Evolutionary conservation across 2,888 invertebrate species (phyloP).

Genomic region (Parnassius apollo): DNA sequence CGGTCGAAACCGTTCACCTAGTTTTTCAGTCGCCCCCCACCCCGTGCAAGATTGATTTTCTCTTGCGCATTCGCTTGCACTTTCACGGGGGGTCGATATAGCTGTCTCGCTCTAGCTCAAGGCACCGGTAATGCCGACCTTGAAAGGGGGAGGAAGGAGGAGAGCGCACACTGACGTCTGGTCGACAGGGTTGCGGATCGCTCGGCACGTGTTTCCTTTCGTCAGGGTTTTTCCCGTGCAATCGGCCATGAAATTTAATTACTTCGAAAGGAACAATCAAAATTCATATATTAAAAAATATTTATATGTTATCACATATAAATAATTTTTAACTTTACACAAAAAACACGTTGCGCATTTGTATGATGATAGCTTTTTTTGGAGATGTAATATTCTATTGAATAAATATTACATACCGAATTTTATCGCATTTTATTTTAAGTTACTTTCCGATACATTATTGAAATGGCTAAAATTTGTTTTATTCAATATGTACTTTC

Average conservation of each 20-base stretch:
- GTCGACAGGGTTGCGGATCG: slow-evolving; percentile 36
- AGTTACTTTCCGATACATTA: too few species aligned
- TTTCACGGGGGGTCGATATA: slow-evolving; percentile 58
- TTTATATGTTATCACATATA: not conserved
- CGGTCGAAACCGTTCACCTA: slow-evolving; percentile 71
- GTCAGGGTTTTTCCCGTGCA: slow-evolving; percentile 13
- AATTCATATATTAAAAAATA: not conserved
- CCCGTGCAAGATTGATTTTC: slow-evolving; percentile 80
- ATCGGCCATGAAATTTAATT: slow-evolving; percentile 5
- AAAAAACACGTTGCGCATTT: too few species aligned
- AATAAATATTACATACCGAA: too few species aligned
- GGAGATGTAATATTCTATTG: too few species aligned
- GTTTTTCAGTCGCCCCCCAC: slow-evolving; percentile 61
- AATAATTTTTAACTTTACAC: too few species aligned
- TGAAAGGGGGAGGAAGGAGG: slow-evolving; percentile 57
- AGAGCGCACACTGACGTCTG: slow-evolving; percentile 57
- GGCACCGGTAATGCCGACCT: slow-evolving; percentile 68
- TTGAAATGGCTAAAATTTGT: too few species aligned
- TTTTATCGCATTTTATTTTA: too few species aligned
- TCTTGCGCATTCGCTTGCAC: slow-evolving; percentile 76
- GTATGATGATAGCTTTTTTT: too few species aligned
- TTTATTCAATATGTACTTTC: too few species aligned
- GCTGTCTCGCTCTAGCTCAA: slow-evolving; percentile 54
- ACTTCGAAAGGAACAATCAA: not conserved
- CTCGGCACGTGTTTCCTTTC: slow-evolving; percentile 13